Evolutionary conservation across 1,140 invertebrate species (phyloP), one percentile per base, ranked within the genome.

Genomic region (Asobara japonica): DNA sequence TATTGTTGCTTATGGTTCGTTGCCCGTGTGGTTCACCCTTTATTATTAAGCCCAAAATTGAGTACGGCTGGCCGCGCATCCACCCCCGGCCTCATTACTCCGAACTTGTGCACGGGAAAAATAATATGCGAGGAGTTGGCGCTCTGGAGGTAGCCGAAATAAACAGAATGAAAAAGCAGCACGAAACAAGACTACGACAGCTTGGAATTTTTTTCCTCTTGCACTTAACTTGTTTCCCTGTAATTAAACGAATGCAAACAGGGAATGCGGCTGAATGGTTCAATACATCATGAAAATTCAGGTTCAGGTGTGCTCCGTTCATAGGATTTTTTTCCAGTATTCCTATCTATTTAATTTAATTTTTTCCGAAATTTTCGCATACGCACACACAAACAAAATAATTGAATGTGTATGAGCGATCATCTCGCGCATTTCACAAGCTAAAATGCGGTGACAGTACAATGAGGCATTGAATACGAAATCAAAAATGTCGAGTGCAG

Each of bases 401-500:
- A n/a, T n/a, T n/a, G n/a, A n/a, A n/a, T n/a, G n/a, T n/a, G n/a
- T n/a, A n/a, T n/a, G n/a, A n/a, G n/a, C n/a, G n/a, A n/a, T n/a
- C n/a, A n/a, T n/a, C n/a, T n/a, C n/a, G n/a, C n/a, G n/a, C n/a
- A n/a, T n/a, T n/a, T n/a, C n/a, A n/a, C n/a, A n/a, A n/a, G n/a
- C n/a, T n/a, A n/a, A n/a, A n/a, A n/a, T n/a, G n/a, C n/a, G n/a
- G n/a, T n/a, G n/a, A n/a, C 30, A 71, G 62, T 73, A 73, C 76
- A 79, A 78, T 77, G 69, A 77, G 73, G 77, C 72, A 76, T 76
- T 75, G 64, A 78, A 74, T 77, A 76, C 74, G 74, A 78, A 79
- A 80, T 79, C 77, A 76, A 79, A 79, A 79, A 76, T 65, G 76
- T 77, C 78, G 74, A 77, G 76, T 76, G 72, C 76, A 79, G 20